Conservation (phyloP, 2,888 invertebrate genomes). For the Taenaris catops region DNA sequence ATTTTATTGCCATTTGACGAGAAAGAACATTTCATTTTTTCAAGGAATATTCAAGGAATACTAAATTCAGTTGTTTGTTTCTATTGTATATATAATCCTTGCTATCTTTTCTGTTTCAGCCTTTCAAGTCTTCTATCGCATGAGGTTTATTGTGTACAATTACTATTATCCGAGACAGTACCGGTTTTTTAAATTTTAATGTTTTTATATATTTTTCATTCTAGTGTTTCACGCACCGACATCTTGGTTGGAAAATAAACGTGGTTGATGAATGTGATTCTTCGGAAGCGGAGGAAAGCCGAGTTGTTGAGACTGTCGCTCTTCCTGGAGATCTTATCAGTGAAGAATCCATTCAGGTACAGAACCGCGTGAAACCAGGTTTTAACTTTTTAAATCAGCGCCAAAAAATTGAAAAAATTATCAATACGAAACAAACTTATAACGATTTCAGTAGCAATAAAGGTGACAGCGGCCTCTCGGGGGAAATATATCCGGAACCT, state of each 20-base stretch:
- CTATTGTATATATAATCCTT: constrained; percentile 62
- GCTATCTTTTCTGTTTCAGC: constrained; percentile 77
- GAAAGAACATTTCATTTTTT: too few relatives aligned
- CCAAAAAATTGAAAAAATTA: constrained; percentile 63
- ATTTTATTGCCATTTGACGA: too few relatives aligned
- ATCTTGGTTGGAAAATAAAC: constrained; percentile 97
- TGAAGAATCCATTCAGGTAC: constrained; percentile 83
- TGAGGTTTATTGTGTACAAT: constrained; percentile 53
- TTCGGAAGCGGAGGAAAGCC: constrained; percentile 75
- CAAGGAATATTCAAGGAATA: too few relatives aligned
- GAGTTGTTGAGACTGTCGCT: constrained; percentile 57
- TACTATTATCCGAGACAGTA: too few relatives aligned
- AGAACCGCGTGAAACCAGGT: constrained; percentile 81
- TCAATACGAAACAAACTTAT: constrained; percentile 70
- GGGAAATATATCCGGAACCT: constrained; percentile 41
- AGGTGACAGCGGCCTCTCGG: constrained; percentile 43
- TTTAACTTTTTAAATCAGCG: constrained; percentile 71
- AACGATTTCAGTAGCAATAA: constrained; percentile 72
- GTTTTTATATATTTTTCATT: constrained; percentile 19
- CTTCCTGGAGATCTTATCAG: constrained; percentile 53
- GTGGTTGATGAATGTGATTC: constrained; percentile 90
- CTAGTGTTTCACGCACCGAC: constrained; percentile 95
- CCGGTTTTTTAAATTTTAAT: too few relatives aligned
- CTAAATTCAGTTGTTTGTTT: background rate
- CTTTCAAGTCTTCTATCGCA: constrained; percentile 71